Percentiles rank a stretch among this genome's conserved stretches.
Evolutionary conservation across 2,113 vertebrate genomes (phyloP).

Genomic region (Alethe castanea): DNA sequence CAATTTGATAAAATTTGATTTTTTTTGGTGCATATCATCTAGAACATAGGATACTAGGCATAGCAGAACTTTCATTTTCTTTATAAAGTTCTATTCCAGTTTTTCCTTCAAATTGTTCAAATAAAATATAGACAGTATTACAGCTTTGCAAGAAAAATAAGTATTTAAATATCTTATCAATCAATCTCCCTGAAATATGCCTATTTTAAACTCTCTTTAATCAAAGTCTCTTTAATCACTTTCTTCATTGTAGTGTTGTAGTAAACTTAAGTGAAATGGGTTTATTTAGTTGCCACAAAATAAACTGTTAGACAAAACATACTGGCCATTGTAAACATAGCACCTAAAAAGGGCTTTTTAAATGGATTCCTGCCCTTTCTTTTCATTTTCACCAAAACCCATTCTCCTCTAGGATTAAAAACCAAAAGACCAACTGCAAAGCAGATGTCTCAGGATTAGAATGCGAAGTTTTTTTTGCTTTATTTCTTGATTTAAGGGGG

Average conservation of each 20-base stretch:
- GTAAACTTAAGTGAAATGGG: slow-evolving; percentile 75
- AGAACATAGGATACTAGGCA: background rate
- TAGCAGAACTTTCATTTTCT: background rate
- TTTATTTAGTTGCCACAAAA: slow-evolving; percentile 71
- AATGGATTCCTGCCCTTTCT: background rate
- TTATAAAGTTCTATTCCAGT: background rate
- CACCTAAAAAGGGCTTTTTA: slow-evolving; percentile 17
- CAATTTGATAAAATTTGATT: background rate
- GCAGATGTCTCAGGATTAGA: slow-evolving; percentile 75
- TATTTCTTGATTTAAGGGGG: background rate
- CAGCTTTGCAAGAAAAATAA: background rate
- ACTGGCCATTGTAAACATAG: slow-evolving; percentile 55
- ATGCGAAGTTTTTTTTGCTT: background rate
- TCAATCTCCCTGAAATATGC: background rate
- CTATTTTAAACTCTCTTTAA: background rate
- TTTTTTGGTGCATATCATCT: background rate
- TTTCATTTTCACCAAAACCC: background rate
- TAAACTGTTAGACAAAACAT: slow-evolving; percentile 74
- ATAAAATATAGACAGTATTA: background rate
- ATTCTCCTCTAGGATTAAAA: background rate
- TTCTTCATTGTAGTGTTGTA: slow-evolving; percentile 58
- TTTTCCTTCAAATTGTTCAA: background rate
- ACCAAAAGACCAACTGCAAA: slow-evolving; percentile 39
- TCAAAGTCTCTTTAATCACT: slow-evolving; percentile 60
- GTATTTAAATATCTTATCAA: background rate